Evolutionary conservation across 2,888 invertebrate species (phyloP), one percentile per base, ranked within the genome.

Genomic region (Ormyrus thymus): DNA sequence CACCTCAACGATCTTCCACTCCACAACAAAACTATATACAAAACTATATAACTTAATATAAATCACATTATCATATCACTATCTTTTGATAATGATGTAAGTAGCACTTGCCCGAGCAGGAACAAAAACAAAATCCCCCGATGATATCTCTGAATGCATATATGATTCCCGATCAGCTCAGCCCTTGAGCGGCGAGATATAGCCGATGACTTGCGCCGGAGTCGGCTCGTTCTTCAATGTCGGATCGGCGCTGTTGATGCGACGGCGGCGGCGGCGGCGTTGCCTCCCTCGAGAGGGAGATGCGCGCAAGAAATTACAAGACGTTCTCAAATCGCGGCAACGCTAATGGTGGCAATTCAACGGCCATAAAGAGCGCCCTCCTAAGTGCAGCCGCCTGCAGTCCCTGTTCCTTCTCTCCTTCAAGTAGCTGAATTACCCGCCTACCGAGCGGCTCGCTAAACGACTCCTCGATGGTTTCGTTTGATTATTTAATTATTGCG

Each of bases 231-330:
- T 46, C 61, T 61, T 61, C 61, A 61, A 43, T 61, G 61, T 61
- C 46, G 61, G 61, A 61, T 61, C 61, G 61, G 6, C 11, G 43
- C 11, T 11, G 45, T 62, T 62, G 61, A 62, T 62, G 61, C 46
- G 11, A 1, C 61, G 11, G 45, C 61, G 3, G 10, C 6, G 3
- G 3, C 29, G 29, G 29, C 29, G 29, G 43, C 10, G 43, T 61
- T 13, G 8, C 9, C 61, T 61, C n/a, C 3, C 9, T 50, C 64
- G 8, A 48, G 48, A 15, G 50, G 64, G 8, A 10, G 50, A 29
- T 29, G 9, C 50, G 64, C 48, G 50, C 64, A 65, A 50, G 64
- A 50, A 65, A 65, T 65, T 65, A 65, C 29, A 65, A 65, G 64
- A 65, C 50, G 50, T n/a, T 65, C 50, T 65, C 50, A 15, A 65